Evolutionary conservation across 2,797 vertebrate species (phyloP).

Genomic region (Intellagama lesueurii): DNA sequence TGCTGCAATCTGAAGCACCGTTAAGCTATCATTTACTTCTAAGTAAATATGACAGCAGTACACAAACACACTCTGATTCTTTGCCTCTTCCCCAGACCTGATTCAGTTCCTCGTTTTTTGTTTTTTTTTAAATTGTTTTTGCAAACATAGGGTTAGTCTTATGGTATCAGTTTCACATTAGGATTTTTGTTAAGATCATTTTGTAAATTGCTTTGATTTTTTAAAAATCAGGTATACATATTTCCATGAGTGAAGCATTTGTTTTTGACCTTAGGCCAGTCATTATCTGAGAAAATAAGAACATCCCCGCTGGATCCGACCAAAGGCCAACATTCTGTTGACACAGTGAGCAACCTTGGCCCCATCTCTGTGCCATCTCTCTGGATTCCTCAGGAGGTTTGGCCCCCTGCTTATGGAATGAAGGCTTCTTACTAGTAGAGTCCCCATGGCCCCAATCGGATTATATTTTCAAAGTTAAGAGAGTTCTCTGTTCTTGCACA

Average conservation of each 20-base stretch:
- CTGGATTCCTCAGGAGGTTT: too few relatives aligned
- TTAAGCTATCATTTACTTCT: background rate
- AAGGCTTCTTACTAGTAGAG: too few relatives aligned
- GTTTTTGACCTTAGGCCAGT: background rate
- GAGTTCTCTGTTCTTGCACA: too few relatives aligned
- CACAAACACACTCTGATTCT: background rate
- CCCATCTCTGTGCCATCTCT: too few relatives aligned
- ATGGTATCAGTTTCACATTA: background rate
- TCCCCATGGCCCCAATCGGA: too few relatives aligned
- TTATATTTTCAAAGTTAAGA: too few relatives aligned
- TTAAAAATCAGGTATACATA: background rate
- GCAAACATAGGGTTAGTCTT: background rate
- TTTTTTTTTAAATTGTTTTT: background rate
- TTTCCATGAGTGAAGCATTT: background rate
- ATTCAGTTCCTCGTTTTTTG: background rate
- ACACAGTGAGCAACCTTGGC: too few relatives aligned
- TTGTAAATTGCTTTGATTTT: background rate
- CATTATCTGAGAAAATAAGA: too few relatives aligned
- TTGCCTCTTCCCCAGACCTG: too few relatives aligned
- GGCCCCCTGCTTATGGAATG: too few relatives aligned
- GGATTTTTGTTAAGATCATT: background rate
- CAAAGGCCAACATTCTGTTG: too few relatives aligned
- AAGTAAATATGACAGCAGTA: background rate
- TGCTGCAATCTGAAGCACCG: background rate
- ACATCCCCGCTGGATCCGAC: too few relatives aligned